Evolutionary conservation across 2,888 invertebrate species (phyloP).

Genomic region (Drosophila buzzatii): DNA sequence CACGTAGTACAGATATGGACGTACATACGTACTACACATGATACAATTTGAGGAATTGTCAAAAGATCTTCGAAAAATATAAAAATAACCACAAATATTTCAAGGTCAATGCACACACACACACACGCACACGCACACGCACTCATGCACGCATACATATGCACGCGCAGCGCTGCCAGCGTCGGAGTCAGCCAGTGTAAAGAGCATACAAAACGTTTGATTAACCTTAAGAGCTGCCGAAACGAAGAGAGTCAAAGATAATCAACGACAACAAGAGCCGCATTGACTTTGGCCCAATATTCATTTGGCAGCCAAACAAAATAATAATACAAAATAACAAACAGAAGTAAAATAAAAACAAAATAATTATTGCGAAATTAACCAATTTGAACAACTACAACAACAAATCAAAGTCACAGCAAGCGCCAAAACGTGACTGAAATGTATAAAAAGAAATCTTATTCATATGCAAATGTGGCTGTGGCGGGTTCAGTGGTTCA

Average conservation of each 20-base stretch:
- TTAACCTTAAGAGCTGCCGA: conserved; percentile 72
- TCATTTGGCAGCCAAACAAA: conserved; percentile 57
- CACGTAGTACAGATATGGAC: conserved; percentile 10
- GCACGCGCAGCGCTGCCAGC: conserved; percentile 25
- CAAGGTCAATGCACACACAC: conserved; percentile 68
- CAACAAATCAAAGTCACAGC: conserved; percentile 37
- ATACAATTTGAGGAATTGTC: conserved; percentile 77
- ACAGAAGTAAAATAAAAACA: conserved; percentile 29
- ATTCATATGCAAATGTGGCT: conserved; percentile 26
- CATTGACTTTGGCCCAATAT: conserved; percentile 78
- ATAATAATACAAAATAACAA: conserved; percentile 33
- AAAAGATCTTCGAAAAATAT: conserved; percentile 57
- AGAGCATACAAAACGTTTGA: conserved; percentile 75
- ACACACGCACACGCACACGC: neutral
- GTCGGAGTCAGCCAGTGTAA: conserved; percentile 35
- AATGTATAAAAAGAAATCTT: conserved; percentile 46
- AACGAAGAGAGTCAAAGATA: conserved; percentile 50
- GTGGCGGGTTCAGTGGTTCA: conserved; percentile 4
- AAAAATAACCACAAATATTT: conserved; percentile 41
- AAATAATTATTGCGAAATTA: conserved; percentile 75
- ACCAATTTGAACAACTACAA: conserved; percentile 59
- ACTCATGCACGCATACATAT: neutral
- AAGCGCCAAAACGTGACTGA: conserved; percentile 63
- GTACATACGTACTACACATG: conserved; percentile 30
- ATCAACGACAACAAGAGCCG: conserved; percentile 28